Conservation (phyloP, 2,888 invertebrate genomes). For the Heterodera filipjevi region DNA sequence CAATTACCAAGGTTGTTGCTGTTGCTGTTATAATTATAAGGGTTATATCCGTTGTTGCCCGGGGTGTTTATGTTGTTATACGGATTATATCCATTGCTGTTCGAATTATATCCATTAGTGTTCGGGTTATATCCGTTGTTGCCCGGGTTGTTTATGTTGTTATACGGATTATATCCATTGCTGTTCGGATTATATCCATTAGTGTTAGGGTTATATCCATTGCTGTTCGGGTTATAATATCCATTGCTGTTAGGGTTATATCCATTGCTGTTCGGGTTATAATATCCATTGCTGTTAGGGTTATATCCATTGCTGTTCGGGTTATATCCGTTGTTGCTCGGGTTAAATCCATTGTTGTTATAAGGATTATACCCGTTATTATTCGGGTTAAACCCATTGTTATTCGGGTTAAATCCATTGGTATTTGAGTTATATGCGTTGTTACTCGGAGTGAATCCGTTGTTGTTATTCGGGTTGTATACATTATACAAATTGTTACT, state of each 20-base stretch:
- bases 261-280: background rate
- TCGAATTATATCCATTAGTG: background rate
- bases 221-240: background rate
- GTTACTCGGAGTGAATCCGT: background rate
- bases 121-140: background rate
- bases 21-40: background rate
- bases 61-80: background rate
- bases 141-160: background rate
- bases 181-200: background rate
- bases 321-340: background rate
- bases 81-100: background rate
- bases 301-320: background rate
- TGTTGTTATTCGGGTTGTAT: constrained; percentile 4
- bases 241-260: background rate
- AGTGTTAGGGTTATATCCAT: background rate
- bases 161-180: background rate
- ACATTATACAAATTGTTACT: constrained; percentile 3
- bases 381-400: background rate
- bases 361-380: background rate
- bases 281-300: background rate
- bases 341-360: background rate
- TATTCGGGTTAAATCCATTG: background rate
- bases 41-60: background rate
- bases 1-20: no score
- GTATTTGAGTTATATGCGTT: background rate